These are phyloP conservation scores for Esox masquinongy DNA, from an alignment of 2,797 vertebrate genomes.

Conservation along the genomic window DNA sequence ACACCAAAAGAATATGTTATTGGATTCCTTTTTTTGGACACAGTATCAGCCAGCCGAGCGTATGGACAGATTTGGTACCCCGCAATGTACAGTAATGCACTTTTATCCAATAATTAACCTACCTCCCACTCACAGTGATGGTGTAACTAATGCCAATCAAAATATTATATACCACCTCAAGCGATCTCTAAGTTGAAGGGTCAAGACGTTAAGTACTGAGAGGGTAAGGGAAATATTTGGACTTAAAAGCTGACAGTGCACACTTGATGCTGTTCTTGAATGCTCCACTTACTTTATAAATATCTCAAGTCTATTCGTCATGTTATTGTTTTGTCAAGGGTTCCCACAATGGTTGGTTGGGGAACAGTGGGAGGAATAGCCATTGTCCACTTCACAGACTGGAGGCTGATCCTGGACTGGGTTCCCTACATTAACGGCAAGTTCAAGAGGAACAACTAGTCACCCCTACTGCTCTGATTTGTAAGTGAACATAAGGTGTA, in stretches of 20 bases:
- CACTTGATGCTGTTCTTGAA: background rate
- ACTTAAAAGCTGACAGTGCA: background rate
- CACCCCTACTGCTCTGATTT: background rate
- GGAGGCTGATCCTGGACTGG: constrained; percentile 86
- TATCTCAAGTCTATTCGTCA: background rate
- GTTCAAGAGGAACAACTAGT: constrained; percentile 75
- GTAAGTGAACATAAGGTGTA: constrained; percentile 1
- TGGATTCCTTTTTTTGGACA: no score
- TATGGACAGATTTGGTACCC: no score
- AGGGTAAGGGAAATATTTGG: background rate
- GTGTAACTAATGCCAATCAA: background rate
- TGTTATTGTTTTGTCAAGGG: constrained; percentile 68
- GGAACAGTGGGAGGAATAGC: constrained; percentile 76
- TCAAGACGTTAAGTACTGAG: background rate
- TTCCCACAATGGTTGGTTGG: constrained; percentile 80
- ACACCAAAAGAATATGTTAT: no score
- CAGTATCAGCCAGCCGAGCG: no score
- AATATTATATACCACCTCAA: background rate
- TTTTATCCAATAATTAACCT: no score
- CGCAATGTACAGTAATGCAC: no score
- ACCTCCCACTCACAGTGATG: no score
- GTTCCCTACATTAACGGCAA: constrained; percentile 91
- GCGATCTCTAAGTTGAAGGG: background rate
- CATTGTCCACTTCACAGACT: constrained; percentile 87
- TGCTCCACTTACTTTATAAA: background rate